phyloP scores from a whole-genome alignment of 1,140 invertebrate genomes.

The Oedothorax gibbosus region DNA sequence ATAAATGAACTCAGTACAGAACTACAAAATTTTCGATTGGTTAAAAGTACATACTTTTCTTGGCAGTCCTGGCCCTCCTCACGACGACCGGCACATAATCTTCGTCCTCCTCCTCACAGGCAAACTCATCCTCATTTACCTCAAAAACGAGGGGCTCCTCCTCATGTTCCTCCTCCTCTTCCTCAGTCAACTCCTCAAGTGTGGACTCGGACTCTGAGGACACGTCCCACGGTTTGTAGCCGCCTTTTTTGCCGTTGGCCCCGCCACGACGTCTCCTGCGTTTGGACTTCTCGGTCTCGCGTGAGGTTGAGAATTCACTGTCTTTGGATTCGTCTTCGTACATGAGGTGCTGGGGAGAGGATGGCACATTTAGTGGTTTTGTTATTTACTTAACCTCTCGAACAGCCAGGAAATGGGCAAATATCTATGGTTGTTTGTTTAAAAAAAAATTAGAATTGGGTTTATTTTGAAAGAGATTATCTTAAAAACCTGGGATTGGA shows the following conservation, averaged over 20 bases:
- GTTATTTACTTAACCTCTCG: too few species aligned
- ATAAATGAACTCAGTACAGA: too few species aligned
- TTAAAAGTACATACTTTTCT: slow-evolving; percentile 72
- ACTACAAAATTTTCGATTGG: too few species aligned
- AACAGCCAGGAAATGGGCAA: too few species aligned
- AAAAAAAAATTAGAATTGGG: too few species aligned
- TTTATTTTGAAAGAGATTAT: too few species aligned
- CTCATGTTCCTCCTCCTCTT: slow-evolving; percentile 62
- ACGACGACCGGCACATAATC: slow-evolving; percentile 71
- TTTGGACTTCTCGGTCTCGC: slow-evolving; percentile 46
- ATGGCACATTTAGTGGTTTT: neutral
- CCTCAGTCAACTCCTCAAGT: slow-evolving; percentile 41
- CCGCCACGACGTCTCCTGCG: slow-evolving; percentile 13
- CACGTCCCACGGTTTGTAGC: slow-evolving; percentile 53
- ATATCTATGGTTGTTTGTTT: too few species aligned
- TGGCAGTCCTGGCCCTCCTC: slow-evolving; percentile 76
- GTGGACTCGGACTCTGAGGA: slow-evolving; percentile 51
- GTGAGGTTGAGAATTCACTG: slow-evolving; percentile 41
- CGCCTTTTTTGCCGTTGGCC: neutral
- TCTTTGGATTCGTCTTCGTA: slow-evolving; percentile 47
- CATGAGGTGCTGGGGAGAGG: slow-evolving; percentile 10
- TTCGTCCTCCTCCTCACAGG: slow-evolving; percentile 65
- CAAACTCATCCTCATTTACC: slow-evolving; percentile 65
- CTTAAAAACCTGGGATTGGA: too few species aligned
- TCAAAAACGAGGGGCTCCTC: slow-evolving; percentile 64